Percentiles rank a stretch among this genome's conserved stretches.
These are phyloP conservation scores for Cryptus armator DNA, from an alignment of 2,888 invertebrate genomes.

Conservation along the genomic window DNA sequence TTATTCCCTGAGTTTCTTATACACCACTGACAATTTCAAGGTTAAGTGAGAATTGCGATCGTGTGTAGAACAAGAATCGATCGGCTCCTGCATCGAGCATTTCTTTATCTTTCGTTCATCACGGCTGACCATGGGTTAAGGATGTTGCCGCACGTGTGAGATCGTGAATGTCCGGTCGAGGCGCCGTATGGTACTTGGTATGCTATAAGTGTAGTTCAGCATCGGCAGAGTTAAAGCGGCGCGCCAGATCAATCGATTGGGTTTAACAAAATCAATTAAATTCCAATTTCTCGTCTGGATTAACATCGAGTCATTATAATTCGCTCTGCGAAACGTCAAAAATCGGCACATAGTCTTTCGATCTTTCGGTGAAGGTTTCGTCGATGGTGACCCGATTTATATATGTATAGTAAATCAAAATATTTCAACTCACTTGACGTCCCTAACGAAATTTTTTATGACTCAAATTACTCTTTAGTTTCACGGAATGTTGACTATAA, in stretches of 20 bases:
- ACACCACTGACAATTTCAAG: conserved; percentile 4
- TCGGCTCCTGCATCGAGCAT: conserved; percentile 35
- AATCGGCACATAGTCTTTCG: background rate
- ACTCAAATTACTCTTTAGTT: background rate
- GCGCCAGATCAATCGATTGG: conserved; percentile 8
- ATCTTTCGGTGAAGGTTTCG: conserved; percentile 12
- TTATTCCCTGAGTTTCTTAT: background rate
- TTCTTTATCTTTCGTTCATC: conserved; percentile 28
- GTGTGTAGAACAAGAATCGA: conserved; percentile 29
- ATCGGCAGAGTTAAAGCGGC: too few species aligned
- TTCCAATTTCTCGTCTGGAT: background rate
- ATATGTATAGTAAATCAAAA: background rate
- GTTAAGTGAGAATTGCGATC: conserved; percentile 1
- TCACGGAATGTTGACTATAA: background rate
- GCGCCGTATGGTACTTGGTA: background rate
- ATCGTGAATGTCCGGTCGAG: conserved; percentile 26
- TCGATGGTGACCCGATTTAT: conserved; percentile 18
- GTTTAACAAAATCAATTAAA: conserved; percentile 23
- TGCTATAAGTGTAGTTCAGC: background rate
- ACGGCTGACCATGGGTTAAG: conserved; percentile 41
- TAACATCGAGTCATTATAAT: conserved; percentile 18
- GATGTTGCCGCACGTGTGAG: conserved; percentile 27
- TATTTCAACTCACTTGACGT: background rate
- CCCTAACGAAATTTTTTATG: background rate
- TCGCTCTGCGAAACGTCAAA: background rate